phyloP scores from a whole-genome alignment of 2,113 vertebrate genomes.

The Motacilla tschutschensis region DNA sequence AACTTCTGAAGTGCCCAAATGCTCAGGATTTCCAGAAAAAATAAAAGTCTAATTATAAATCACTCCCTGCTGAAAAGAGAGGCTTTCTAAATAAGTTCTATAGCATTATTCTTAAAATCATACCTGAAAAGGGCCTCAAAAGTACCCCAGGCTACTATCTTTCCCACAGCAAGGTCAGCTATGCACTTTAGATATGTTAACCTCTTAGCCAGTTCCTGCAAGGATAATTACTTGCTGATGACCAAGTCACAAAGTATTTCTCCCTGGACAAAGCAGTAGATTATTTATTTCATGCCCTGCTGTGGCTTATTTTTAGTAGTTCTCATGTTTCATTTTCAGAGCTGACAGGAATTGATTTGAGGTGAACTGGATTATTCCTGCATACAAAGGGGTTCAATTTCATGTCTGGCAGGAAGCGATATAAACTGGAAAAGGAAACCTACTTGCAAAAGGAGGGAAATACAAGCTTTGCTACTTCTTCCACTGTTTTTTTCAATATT shows the following conservation, averaged over 20 bases:
- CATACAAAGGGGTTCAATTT: not conserved
- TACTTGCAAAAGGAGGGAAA: not conserved
- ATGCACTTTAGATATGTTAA: not conserved
- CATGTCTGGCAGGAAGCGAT: not conserved
- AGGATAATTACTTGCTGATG: not conserved
- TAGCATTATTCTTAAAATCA: not conserved
- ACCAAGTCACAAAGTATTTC: slow-evolving; percentile 22
- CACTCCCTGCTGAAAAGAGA: not conserved
- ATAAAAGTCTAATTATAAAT: not conserved
- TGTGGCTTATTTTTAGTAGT: slow-evolving; percentile 25
- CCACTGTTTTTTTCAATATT: not conserved
- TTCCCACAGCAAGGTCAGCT: not conserved
- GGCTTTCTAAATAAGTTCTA: not conserved
- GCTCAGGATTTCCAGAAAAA: not conserved
- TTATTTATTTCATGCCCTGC: slow-evolving; percentile 15
- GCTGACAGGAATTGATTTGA: not conserved
- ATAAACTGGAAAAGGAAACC: not conserved
- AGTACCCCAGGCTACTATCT: not conserved
- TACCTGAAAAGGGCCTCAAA: not conserved
- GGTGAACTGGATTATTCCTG: not conserved
- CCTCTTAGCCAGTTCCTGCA: not conserved
- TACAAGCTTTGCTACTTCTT: not conserved
- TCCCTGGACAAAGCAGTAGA: not conserved
- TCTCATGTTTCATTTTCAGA: slow-evolving; percentile 23
- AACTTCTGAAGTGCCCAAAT: not conserved